Evolutionary conservation across 2,888 invertebrate species (phyloP), one percentile per base, ranked within the genome.

Genomic region (Atethmia centrago): DNA sequence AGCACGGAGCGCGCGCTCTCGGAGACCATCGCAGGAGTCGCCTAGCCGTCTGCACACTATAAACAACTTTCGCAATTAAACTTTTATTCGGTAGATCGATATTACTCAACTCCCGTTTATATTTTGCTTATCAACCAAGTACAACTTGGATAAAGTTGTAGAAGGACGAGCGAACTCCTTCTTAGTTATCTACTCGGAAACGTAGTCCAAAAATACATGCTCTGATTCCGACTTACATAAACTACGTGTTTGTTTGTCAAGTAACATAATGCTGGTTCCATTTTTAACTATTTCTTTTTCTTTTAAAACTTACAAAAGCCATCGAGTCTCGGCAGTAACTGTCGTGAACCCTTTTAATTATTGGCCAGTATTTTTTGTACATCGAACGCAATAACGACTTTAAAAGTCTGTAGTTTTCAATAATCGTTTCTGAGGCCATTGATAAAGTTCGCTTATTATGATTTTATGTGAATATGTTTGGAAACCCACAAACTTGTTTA

Each of bases 51-150:
- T 93, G 92, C 90, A 90, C 90, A 92, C 92, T 93, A 91, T 92
- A 94, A 93, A 93, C 92, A 95, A 95, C 93, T 95, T 95, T 94
- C 80, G 92, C 95, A 95, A 95, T 95, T 95, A 95, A 95, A 95
- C 93, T 95, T 95, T 94, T 94, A 95, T 94, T 92, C 90, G 89
- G 85, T 82, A 92, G 88, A 93, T 94, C 94, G 92, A 93, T 93
- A 93, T 92, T 91, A 89, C 92, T 89, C 85, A 88, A 90, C 85
- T 89, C 85, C 84, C 74, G 85, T 88, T 88, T 92, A 92, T 93
- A 92, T 92, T 92, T 92, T 92, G 91, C 90, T 90, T 92, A 93
- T 92, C 90, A 90, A 89, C 84, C 81, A 83, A 86, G 83, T 88
- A 85, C 87, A 86, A 89, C 82, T 88, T 84, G 73, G 77, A 82